Base-by-base conservation (phyloP, 2,113 vertebrate genomes). In the Pituophis catenifer region DNA sequence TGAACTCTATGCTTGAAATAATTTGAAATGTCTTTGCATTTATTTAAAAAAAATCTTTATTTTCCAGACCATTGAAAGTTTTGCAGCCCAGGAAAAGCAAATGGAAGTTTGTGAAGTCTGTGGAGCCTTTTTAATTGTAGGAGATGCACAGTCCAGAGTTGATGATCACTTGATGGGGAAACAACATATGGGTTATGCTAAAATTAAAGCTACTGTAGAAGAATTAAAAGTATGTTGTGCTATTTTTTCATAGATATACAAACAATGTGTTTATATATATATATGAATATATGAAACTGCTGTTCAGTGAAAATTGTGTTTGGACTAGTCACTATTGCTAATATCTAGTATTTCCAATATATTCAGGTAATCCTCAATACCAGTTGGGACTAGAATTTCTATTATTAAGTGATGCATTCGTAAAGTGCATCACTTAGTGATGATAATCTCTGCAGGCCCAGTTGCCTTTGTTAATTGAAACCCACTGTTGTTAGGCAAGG, bases 41-140 rank as follows among this genome's bases (percentile, higher is more conserved):
- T 57, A 3, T 81, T 86, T 10, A 59, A 85, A 53, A 52, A 8
- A 59, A 94, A 15, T 38, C 1, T 93, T 96, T 88, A 93, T 88
- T 24, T 95, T 96, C 93, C 95, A 99, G 99, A 99, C 99, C 3
- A 99, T 99, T 86, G 99, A 99, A 97, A 99, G 98, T 97, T 99
- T 99, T 98, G 99, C 99, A 48, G 99, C 99, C 88, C 99, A 99
- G 96, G 99, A 99, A 98, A 99, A 99, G 97, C 99, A 99, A 96
- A 99, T 99, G 99, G 99, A 99, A 97, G 99, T 99, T 94, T 99
- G 99, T 95, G 99, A 99, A 97, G 99, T 99, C 59, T 99, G 99
- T 94, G 99, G 99, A 94, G 99, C 99, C 89, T 99, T 99, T 97
- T 98, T 99, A 96, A 99, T 99, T 75, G 99, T 99, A 88, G 99